These are phyloP conservation scores for Gambelia wislizenii DNA, from an alignment of 2,797 vertebrate species.

Conservation along the genomic window DNA sequence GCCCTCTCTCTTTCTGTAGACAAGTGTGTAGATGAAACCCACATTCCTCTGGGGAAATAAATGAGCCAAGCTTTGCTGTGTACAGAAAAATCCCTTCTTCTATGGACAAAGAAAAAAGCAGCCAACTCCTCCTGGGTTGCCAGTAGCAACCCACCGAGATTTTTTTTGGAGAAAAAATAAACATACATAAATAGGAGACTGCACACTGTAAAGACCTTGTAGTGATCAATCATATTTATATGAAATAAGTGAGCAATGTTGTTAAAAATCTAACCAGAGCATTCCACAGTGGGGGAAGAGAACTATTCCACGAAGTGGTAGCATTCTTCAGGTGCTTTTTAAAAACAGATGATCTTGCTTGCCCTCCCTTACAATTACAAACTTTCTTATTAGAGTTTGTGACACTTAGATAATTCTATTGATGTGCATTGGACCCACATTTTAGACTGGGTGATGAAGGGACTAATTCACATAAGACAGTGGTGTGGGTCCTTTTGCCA, in stretches of 20 bases:
- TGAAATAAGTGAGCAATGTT: background rate
- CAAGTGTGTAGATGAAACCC: background rate
- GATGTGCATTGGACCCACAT: background rate
- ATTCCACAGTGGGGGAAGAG: background rate
- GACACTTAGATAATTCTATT: conserved; percentile 36
- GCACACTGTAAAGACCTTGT: background rate
- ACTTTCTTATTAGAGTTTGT: conserved; percentile 14
- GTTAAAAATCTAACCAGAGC: accelerated
- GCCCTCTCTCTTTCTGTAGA: background rate
- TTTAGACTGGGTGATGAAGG: background rate
- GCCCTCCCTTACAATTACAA: background rate
- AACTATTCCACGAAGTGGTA: background rate
- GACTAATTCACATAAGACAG: background rate
- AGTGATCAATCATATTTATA: conserved; percentile 2
- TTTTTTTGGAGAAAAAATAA: background rate
- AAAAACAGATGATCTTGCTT: conserved; percentile 8
- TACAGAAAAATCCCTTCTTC: background rate
- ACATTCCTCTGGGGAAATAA: conserved; percentile 12
- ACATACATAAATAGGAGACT: accelerated
- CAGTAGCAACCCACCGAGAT: background rate
- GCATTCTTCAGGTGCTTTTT: conserved; percentile 1
- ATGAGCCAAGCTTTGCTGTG: no score
- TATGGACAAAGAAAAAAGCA: background rate
- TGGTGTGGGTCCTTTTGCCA: no score
- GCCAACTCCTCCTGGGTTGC: background rate